Percentiles rank a stretch among this genome's conserved stretches.
Conservation (phyloP, 2,888 invertebrate species). For the Asteroscopus sphinx region DNA sequence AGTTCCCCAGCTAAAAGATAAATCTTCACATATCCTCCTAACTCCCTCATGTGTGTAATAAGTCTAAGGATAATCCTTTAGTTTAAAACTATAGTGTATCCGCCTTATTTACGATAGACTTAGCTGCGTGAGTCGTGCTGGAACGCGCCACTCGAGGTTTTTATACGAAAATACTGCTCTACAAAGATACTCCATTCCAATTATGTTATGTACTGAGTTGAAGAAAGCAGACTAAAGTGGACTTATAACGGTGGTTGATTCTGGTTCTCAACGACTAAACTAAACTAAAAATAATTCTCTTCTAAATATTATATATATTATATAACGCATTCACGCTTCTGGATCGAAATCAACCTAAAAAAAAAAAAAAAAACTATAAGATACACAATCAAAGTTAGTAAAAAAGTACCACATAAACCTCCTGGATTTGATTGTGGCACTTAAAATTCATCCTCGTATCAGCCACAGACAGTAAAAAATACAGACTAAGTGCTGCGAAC, state of each 20-base stretch:
- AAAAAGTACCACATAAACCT: too few relatives aligned
- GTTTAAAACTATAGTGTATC: slow-evolving; percentile 59
- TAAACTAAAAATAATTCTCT: too few relatives aligned
- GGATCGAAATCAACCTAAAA: too few relatives aligned
- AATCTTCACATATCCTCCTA: slow-evolving; percentile 18
- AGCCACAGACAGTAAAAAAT: too few relatives aligned
- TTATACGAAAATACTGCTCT: slow-evolving; percentile 56
- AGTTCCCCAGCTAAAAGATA: slow-evolving; percentile 13
- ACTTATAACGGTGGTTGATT: slow-evolving; percentile 18
- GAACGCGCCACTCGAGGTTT: slow-evolving; percentile 59
- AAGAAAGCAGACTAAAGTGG: slow-evolving; percentile 28
- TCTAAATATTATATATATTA: too few relatives aligned
- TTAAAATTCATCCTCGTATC: too few relatives aligned
- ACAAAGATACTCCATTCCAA: slow-evolving; percentile 51
- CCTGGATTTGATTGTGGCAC: too few relatives aligned
- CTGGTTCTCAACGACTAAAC: too few relatives aligned
- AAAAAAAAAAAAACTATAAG: too few relatives aligned
- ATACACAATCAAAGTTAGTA: too few relatives aligned
- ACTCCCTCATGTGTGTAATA: slow-evolving; percentile 46
- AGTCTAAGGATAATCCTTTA: slow-evolving; percentile 63
- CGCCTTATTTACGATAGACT: slow-evolving; percentile 66
- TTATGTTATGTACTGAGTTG: slow-evolving; percentile 44
- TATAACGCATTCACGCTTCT: too few relatives aligned
- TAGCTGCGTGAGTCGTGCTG: slow-evolving; percentile 62
- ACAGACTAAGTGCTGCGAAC: too few relatives aligned